Evolutionary conservation across 2,113 vertebrate genomes (phyloP), one percentile per base, ranked within the genome.

Genomic region (Solea solea): DNA sequence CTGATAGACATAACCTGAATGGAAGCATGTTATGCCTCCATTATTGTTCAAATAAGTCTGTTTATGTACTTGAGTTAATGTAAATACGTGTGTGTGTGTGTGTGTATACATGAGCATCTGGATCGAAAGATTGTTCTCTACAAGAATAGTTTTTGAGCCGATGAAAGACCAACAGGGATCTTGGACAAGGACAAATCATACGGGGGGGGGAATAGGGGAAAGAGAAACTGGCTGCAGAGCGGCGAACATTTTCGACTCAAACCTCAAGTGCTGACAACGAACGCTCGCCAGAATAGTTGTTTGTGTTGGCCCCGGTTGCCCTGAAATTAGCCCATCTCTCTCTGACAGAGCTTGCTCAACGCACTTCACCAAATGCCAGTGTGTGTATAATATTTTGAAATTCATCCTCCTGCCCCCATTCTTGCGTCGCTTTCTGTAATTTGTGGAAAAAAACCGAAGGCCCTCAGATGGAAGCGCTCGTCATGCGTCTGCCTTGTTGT

Each of bases 391-490:
- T 92, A 92, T 91, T 93, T 89, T 89, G 91, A 93, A 88, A 85
- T 80, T 82, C 86, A 85, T 66, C 84, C 72, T 87, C 83, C 90
- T 81, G 4, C 86, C 86, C 87, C 84, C 83, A 61, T 76, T 68
- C 80, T 21, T 13, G 28, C 85, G 68, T 83, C 78, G 71, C 82
- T 77, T 85, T 85, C 83, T 89, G 94, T 94, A 91, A 96, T 84
- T 96, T 94, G 93, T 95, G 94, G 94, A 95, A 95, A 95, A 95
- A 95, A 92, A 95, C 80, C 7, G 44, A 48, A 94, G 92, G 90
- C 95, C 95, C 90, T 95, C 91, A 93, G 77, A 59, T 69, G 70
- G 75, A 78, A 88, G 82, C 21, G 45, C 84, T 87, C 85, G 86
- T 91, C 89, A 88, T 74, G 80, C 93, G 94, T 94, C 88, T 88